Conservation (phyloP, 2,113 vertebrate species). For the Hemicordylus capensis region DNA sequence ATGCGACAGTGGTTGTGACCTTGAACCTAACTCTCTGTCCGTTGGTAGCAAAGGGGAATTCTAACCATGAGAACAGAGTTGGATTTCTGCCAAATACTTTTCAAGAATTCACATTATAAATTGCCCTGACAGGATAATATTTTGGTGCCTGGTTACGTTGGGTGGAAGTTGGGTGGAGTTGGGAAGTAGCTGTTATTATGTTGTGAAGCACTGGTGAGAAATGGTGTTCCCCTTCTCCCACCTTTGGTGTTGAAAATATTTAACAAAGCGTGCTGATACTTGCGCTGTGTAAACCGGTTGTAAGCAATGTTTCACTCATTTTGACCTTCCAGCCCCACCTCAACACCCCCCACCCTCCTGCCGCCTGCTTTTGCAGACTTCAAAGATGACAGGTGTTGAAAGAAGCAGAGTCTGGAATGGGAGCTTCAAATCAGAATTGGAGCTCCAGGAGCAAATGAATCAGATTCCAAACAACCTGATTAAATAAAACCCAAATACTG, state of each 20-base stretch:
- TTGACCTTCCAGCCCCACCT: too few relatives aligned
- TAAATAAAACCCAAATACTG: too few relatives aligned
- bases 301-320: conserved; percentile 45
- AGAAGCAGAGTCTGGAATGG: conserved; percentile 51
- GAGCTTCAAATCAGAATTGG: conserved; percentile 64
- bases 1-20: background rate
- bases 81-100: background rate
- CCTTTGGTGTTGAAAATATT: conserved; percentile 21
- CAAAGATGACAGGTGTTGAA: conserved; percentile 60
- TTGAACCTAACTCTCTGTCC: background rate
- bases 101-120: conserved; percentile 2
- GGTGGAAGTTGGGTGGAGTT: background rate
- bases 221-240: conserved; percentile 19
- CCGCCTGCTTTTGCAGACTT: conserved; percentile 41
- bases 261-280: conserved; percentile 46
- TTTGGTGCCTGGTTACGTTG: background rate
- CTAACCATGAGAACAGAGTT: background rate
- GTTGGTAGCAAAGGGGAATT: background rate
- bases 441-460: conserved; percentile 58
- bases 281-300: conserved; percentile 27
- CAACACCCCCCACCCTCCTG: background rate
- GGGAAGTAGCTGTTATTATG: conserved; percentile 33
- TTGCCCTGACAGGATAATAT: background rate
- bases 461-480: conserved; percentile 59
- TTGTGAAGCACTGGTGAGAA: conserved; percentile 53